Conservation (phyloP, 1,140 invertebrate genomes). For the Carposina sasakii region DNA sequence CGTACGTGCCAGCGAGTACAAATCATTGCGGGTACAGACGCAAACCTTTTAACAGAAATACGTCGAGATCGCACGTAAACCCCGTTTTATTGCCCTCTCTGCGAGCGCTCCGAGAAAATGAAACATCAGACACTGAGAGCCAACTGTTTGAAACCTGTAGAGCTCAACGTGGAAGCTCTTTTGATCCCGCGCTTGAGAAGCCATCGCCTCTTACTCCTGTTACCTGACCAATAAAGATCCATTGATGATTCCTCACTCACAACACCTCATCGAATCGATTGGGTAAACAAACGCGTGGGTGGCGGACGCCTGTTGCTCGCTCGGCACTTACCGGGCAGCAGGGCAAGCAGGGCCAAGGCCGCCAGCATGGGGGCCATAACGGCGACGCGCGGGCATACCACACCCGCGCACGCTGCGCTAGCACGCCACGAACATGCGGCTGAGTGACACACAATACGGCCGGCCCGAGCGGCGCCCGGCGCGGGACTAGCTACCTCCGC, state of each 20-base stretch:
- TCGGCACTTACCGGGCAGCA: constrained; percentile 58
- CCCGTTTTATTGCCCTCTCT: too few species aligned
- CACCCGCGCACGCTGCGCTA: constrained; percentile 67
- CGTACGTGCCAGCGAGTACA: too few species aligned
- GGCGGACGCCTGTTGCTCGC: constrained; percentile 52
- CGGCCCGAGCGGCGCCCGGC: constrained; percentile 60
- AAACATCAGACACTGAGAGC: too few species aligned
- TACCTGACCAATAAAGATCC: too few species aligned
- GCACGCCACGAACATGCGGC: constrained; percentile 64
- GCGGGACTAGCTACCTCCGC: constrained; percentile 56
- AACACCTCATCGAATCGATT: constrained; percentile 57
- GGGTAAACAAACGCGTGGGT: constrained; percentile 58
- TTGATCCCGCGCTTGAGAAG: too few species aligned
- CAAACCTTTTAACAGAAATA: too few species aligned
- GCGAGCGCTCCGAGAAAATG: too few species aligned
- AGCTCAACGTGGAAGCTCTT: too few species aligned
- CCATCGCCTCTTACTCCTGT: too few species aligned
- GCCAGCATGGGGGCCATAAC: constrained; percentile 55
- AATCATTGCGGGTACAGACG: too few species aligned
- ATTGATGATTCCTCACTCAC: constrained; percentile 43
- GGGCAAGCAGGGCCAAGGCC: constrained; percentile 57
- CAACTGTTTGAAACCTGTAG: too few species aligned
- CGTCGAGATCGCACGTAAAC: too few species aligned
- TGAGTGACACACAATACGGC: constrained; percentile 47
- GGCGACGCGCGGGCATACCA: constrained; percentile 66